Percentiles rank a stretch among this genome's conserved stretches.
Evolutionary conservation across 2,797 vertebrate species (phyloP).

Genomic region (Anguilla megastoma): DNA sequence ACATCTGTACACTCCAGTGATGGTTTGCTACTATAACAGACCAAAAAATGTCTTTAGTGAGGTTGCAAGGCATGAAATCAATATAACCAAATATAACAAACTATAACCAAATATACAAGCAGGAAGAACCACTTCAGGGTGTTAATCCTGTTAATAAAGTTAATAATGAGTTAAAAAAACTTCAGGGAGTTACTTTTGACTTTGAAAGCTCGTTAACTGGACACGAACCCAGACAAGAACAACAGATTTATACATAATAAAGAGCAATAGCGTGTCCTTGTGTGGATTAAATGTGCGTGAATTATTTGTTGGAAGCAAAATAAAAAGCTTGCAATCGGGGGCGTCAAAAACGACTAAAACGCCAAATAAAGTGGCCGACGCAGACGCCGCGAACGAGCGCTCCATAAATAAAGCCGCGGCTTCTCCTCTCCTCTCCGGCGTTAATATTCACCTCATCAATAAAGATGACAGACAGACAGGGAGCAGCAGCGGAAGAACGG

Average conservation of each 20-base stretch:
- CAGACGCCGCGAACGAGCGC: not conserved
- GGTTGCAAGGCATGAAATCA: not conserved
- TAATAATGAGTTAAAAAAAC: too few species aligned
- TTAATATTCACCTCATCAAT: not conserved
- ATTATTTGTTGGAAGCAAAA: not conserved
- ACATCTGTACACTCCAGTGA: too few species aligned
- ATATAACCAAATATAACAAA: not conserved
- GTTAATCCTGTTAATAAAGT: not conserved
- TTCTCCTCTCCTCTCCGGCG: not conserved
- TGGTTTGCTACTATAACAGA: not conserved
- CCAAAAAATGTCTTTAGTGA: not conserved
- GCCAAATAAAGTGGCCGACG: not conserved
- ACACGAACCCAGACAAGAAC: not conserved
- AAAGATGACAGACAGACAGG: not conserved
- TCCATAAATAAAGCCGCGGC: not conserved
- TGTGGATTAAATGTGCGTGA: not conserved
- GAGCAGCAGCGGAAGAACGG: too few species aligned
- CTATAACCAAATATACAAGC: not conserved
- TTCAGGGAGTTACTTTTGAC: not conserved
- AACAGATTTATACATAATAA: not conserved
- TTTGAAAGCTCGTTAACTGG: not conserved
- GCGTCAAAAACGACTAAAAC: not conserved
- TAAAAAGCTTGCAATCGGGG: not conserved
- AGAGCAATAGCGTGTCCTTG: not conserved
- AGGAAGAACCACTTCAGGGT: not conserved